phyloP scores from a whole-genome alignment of 2,113 vertebrate genomes.

The Erpornis zantholeuca region DNA sequence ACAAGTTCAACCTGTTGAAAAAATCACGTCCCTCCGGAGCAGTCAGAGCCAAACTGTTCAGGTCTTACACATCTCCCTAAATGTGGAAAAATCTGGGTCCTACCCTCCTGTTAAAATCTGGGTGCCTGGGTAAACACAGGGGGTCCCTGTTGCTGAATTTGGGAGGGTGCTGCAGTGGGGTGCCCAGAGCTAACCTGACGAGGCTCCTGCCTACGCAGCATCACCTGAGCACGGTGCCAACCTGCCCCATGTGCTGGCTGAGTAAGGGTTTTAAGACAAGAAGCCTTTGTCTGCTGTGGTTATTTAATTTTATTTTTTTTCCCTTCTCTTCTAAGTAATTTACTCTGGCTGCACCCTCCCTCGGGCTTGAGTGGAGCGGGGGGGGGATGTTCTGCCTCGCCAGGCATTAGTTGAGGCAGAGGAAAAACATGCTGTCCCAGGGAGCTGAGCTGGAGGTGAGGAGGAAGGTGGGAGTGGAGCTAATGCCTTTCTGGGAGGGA shows the following conservation, averaged over 20 bases:
- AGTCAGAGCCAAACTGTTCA: neutral
- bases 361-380: neutral
- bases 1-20: neutral
- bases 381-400: neutral
- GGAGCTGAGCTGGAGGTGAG: neutral
- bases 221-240: neutral
- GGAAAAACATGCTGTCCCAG: conserved; percentile 71
- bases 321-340: neutral
- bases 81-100: neutral
- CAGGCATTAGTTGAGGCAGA: neutral
- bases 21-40: neutral
- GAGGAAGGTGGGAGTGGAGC: conserved; percentile 57
- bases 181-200: neutral
- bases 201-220: neutral
- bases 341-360: neutral
- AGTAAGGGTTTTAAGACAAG: neutral
- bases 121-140: neutral
- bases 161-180: neutral
- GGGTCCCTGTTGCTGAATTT: neutral
- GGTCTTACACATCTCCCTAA: neutral
- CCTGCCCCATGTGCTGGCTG: neutral
- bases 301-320: neutral
- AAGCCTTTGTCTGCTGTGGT: neutral
- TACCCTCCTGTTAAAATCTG: neutral
- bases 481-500: conserved; percentile 49